Conservation (phyloP, 2,113 vertebrate genomes). For the Drymodes brunneopygia region DNA sequence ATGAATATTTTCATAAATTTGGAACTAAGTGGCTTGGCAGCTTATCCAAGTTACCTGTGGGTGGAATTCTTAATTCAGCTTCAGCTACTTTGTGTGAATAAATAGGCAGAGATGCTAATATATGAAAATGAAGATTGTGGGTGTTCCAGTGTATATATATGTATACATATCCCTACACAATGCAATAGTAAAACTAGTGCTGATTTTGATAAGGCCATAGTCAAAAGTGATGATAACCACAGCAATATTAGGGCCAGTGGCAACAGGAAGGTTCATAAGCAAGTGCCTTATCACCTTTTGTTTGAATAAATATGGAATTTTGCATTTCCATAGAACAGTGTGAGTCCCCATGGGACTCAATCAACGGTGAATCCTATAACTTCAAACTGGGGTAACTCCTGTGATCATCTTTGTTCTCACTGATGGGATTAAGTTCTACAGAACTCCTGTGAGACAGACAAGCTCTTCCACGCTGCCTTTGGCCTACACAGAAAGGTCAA, state of each 20-base stretch:
- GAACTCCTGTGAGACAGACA: neutral
- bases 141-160: neutral
- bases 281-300: slow-evolving; percentile 24
- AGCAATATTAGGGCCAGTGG: neutral
- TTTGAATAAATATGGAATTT: neutral
- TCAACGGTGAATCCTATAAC: neutral
- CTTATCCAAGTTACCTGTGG: neutral
- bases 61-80: neutral
- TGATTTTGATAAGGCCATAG: neutral
- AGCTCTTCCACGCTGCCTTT: neutral
- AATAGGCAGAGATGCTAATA: neutral
- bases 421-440: neutral
- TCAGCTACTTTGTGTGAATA: neutral
- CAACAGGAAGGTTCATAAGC: neutral
- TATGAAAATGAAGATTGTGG: neutral
- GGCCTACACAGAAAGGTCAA: neutral
- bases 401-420: neutral
- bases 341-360: neutral
- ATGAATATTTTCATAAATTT: neutral
- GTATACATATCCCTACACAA: neutral
- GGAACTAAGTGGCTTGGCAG: neutral
- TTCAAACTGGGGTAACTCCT: neutral
- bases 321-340: neutral
- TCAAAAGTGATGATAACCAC: neutral
- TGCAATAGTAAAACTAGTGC: neutral